A percentile compares a stretch with the other conserved stretches of the same genome.
Conservation (phyloP, 2,888 invertebrate species). For the Drosophila bunnanda region DNA sequence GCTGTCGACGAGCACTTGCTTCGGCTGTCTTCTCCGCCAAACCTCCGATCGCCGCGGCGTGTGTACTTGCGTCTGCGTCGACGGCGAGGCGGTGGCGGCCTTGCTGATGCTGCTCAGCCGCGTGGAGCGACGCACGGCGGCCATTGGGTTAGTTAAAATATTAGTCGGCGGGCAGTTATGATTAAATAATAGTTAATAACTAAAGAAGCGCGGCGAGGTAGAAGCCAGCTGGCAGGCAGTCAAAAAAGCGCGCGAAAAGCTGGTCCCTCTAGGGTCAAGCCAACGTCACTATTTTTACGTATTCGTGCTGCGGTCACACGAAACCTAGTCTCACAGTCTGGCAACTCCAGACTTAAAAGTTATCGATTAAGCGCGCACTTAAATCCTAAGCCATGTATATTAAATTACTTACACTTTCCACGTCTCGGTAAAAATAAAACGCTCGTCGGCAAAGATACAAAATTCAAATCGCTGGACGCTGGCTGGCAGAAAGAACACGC, state of each 20-base stretch:
- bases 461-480: slow-evolving; percentile 61
- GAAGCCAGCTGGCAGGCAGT: slow-evolving; percentile 35
- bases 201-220: slow-evolving; percentile 22
- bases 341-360: slow-evolving; percentile 48
- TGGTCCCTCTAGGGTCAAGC: slow-evolving; percentile 28
- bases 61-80: slow-evolving; percentile 51
- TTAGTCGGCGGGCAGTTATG: slow-evolving; percentile 5
- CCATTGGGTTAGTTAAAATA: slow-evolving; percentile 69
- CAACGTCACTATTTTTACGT: not conserved
- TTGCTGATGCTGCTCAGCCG: slow-evolving; percentile 79
- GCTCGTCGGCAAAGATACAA: slow-evolving; percentile 23
- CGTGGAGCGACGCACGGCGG: slow-evolving; percentile 81
- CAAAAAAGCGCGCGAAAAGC: slow-evolving; percentile 65
- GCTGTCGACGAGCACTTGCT: slow-evolving; percentile 41
- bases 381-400: slow-evolving; percentile 46
- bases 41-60: slow-evolving; percentile 59
- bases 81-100: slow-evolving; percentile 50
- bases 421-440: slow-evolving; percentile 71
- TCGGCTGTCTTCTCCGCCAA: slow-evolving; percentile 74
- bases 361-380: slow-evolving; percentile 31
- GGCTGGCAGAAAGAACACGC: slow-evolving; percentile 46
- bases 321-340: slow-evolving; percentile 45
- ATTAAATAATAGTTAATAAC: slow-evolving; percentile 14
- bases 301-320: not conserved
- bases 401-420: slow-evolving; percentile 72